A percentile compares a stretch with the other conserved stretches of the same genome.
These are phyloP conservation scores for Lipophrys pholis DNA, from an alignment of 2,113 vertebrate species.

Conservation along the genomic window DNA sequence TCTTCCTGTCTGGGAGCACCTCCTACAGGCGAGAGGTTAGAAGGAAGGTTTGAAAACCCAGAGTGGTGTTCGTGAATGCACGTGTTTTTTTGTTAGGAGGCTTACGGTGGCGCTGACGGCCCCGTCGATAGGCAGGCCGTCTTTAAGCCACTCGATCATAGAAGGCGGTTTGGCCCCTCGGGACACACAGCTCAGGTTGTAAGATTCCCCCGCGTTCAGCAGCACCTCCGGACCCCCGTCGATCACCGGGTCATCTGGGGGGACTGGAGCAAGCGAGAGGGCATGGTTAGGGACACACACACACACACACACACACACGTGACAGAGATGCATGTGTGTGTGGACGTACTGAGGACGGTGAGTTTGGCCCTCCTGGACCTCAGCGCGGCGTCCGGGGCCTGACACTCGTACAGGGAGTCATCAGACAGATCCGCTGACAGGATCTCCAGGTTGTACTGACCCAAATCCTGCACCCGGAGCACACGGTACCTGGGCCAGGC, in stretches of 20 bases:
- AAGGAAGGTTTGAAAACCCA: too few relatives aligned
- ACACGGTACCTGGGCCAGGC: slow-evolving; percentile 95
- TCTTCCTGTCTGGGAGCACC: slow-evolving; percentile 89
- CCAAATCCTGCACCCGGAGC: slow-evolving; percentile 87
- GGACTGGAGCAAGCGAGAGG: slow-evolving; percentile 71
- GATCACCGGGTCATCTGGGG: slow-evolving; percentile 92
- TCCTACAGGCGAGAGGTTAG: slow-evolving; percentile 81
- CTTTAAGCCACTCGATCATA: slow-evolving; percentile 90
- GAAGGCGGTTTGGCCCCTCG: slow-evolving; percentile 93
- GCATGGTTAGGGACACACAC: background rate
- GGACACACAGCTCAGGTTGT: slow-evolving; percentile 93
- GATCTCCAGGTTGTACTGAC: slow-evolving; percentile 96
- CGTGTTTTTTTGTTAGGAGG: background rate
- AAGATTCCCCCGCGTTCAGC: slow-evolving; percentile 88
- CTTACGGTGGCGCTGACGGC: slow-evolving; percentile 88
- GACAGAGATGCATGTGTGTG: too few relatives aligned
- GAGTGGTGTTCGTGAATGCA: background rate
- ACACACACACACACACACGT: slow-evolving; percentile 20
- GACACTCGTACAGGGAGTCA: slow-evolving; percentile 93
- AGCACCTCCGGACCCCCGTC: slow-evolving; percentile 91
- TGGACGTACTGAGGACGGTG: slow-evolving; percentile 88
- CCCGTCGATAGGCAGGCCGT: slow-evolving; percentile 88
- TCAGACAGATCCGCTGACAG: slow-evolving; percentile 90
- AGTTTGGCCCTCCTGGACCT: slow-evolving; percentile 91
- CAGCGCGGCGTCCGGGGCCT: slow-evolving; percentile 94